Evolutionary conservation across 2,797 vertebrate genomes (phyloP).

Genomic region (Rhinophrynus dorsalis): DNA sequence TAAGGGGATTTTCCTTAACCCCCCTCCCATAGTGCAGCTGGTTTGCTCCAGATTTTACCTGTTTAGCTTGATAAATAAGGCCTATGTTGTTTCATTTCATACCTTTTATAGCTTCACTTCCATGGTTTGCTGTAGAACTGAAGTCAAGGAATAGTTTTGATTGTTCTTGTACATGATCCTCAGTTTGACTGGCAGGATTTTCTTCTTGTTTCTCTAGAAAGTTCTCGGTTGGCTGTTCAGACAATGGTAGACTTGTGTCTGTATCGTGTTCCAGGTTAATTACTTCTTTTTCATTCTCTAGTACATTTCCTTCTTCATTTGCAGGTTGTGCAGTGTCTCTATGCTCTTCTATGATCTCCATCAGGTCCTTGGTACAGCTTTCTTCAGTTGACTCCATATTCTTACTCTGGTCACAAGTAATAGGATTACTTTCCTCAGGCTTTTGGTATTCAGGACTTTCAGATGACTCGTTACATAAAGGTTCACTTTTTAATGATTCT

Average conservation of each 20-base stretch:
- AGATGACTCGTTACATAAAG: background rate
- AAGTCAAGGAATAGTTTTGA: constrained; percentile 62
- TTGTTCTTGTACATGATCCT: constrained; percentile 52
- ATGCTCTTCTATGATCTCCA: background rate
- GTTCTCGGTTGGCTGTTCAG: background rate
- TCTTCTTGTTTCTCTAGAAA: constrained; percentile 8
- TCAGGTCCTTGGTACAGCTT: constrained; percentile 31
- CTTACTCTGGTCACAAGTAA: background rate
- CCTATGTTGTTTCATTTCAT: too few relatives aligned
- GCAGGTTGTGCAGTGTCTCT: background rate
- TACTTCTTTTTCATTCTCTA: background rate
- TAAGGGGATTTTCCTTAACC: too few relatives aligned
- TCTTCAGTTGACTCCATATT: background rate
- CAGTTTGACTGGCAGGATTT: background rate
- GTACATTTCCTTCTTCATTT: constrained; percentile 14
- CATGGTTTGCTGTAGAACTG: constrained; percentile 70
- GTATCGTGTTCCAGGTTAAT: background rate
- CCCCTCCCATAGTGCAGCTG: too few relatives aligned
- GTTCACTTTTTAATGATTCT: constrained; percentile 2
- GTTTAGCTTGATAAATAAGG: too few relatives aligned
- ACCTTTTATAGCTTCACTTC: constrained; percentile 73
- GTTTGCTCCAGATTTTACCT: too few relatives aligned
- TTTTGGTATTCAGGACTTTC: background rate
- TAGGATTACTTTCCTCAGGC: background rate
- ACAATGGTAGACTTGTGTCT: background rate